Percentiles rank a stretch among this genome's conserved stretches.
Conservation (phyloP, 2,888 invertebrate genomes). For the Stenotaenia linearis region DNA sequence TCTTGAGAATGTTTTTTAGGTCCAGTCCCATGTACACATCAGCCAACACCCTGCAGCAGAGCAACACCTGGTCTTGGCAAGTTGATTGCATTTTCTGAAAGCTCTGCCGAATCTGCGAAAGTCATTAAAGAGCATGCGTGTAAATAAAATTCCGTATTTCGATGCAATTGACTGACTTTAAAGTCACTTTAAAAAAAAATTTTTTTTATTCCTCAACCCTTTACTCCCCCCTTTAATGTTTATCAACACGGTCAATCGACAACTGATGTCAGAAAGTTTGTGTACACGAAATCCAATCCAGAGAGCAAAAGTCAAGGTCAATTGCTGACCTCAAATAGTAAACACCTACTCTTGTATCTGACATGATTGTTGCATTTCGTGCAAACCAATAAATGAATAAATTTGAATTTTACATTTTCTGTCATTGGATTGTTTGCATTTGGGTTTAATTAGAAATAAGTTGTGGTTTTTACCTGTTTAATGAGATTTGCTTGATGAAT, state of each 20-base stretch:
- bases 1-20: slow-evolving; percentile 30
- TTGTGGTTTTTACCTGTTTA: slow-evolving; percentile 32
- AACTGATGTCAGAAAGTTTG: too few relatives aligned
- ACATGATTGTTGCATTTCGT: too few relatives aligned
- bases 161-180: background rate
- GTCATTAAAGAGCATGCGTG: background rate
- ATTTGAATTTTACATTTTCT: background rate
- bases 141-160: background rate
- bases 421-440: background rate
- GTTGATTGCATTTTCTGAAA: slow-evolving; percentile 31
- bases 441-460: background rate
- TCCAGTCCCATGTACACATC: slow-evolving; percentile 31
- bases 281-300: background rate
- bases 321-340: background rate
- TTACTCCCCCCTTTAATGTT: too few relatives aligned
- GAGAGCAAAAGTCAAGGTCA: background rate
- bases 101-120: slow-evolving; percentile 32
- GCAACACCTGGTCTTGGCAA: slow-evolving; percentile 7
- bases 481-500: slow-evolving; percentile 30
- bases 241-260: too few relatives aligned
- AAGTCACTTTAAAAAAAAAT: background rate
- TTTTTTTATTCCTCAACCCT: too few relatives aligned
- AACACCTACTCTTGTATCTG: background rate
- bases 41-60: slow-evolving; percentile 32
- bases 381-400: too few relatives aligned